Evolutionary conservation across 1,140 invertebrate species (phyloP).

Genomic region (Drosophila nannoptera): DNA sequence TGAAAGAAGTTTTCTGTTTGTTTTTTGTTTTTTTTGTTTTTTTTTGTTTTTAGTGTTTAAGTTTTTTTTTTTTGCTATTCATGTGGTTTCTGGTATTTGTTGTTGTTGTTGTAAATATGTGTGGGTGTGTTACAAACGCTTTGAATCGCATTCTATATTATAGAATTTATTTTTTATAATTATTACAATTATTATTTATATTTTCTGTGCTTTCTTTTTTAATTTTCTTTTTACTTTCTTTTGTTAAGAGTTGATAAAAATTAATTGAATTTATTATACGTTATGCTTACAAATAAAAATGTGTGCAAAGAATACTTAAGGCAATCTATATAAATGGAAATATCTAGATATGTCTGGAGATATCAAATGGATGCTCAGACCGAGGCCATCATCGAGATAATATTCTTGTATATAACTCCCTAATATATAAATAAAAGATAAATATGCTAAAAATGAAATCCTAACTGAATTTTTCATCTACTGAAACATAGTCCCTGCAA

Average conservation of each 20-base stretch:
- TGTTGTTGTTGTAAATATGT: conserved; percentile 22
- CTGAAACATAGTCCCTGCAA: no score
- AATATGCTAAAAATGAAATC: no score
- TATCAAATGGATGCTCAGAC: no score
- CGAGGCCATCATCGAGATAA: no score
- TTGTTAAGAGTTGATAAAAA: conserved; percentile 69
- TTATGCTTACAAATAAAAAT: conserved; percentile 25
- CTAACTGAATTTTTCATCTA: no score
- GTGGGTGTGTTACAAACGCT: conserved; percentile 37
- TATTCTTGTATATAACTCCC: no score
- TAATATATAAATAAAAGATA: no score
- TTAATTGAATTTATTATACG: conserved; percentile 79
- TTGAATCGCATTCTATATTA: conserved; percentile 27
- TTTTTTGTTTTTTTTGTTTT: conserved; percentile 37
- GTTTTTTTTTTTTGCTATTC: conserved; percentile 29
- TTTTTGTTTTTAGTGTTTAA: conserved; percentile 24
- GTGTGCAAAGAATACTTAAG: conserved; percentile 9
- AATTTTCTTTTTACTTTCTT: conserved; percentile 29
- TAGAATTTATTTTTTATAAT: conserved; percentile 33
- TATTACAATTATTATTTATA: conserved; percentile 43
- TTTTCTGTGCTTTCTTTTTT: conserved; percentile 40
- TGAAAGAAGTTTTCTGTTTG: conserved; percentile 29
- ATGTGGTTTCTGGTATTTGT: conserved; percentile 13
- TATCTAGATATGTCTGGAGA: no score
- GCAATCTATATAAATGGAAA: neutral